Conservation (phyloP, 2,888 invertebrate genomes). For the Entomobrya multifasciata region DNA sequence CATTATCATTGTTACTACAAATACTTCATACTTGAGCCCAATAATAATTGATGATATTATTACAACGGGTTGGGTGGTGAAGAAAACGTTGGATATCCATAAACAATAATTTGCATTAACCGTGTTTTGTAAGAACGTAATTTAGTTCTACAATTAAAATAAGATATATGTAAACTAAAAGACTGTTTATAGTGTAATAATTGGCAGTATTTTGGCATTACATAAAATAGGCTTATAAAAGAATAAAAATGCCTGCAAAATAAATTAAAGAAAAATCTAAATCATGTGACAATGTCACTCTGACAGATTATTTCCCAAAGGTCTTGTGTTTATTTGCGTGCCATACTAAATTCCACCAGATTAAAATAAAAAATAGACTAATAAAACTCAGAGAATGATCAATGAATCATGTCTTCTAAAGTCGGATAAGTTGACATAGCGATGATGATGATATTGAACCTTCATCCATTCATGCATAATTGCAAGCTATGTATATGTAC, state of each 20-base stretch:
- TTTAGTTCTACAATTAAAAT: background rate
- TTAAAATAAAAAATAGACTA: background rate
- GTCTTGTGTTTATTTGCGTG: background rate
- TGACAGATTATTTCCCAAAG: constrained; percentile 60
- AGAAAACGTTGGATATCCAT: no score
- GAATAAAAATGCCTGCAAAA: background rate
- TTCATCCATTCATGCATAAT: background rate
- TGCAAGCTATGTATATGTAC: background rate
- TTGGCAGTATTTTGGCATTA: background rate
- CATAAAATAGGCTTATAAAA: background rate
- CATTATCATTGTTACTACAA: no score
- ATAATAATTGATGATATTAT: no score
- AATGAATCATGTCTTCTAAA: constrained; percentile 8
- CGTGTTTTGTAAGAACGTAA: no score
- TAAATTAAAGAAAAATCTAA: constrained; percentile 11
- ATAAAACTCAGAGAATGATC: background rate
- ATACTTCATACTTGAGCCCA: no score
- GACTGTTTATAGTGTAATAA: no score
- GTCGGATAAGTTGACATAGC: background rate
- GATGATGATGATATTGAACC: no score
- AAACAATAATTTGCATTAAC: no score
- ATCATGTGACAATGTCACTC: constrained; percentile 57
- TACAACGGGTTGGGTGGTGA: no score
- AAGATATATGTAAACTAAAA: no score
- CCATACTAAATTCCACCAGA: no score